These are phyloP conservation scores for Pitta sordida DNA, from an alignment of 2,113 vertebrate species.

Conservation along the genomic window DNA sequence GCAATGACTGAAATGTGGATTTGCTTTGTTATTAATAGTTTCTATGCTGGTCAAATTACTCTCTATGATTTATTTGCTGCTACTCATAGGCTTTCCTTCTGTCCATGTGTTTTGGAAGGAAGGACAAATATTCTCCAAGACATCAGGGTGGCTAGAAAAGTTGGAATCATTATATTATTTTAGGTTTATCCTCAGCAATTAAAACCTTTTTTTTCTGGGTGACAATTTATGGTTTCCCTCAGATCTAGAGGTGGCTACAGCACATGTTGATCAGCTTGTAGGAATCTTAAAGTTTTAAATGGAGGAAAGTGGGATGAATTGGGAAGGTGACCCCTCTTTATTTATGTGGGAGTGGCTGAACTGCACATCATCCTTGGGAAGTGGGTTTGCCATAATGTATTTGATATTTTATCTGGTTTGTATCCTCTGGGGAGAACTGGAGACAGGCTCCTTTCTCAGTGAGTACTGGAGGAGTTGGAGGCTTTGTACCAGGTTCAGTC, in stretches of 20 bases:
- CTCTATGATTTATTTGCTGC: background rate
- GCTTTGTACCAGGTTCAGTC: background rate
- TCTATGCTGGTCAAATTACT: background rate
- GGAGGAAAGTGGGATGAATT: background rate
- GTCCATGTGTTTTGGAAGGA: background rate
- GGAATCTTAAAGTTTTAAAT: background rate
- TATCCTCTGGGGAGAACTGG: background rate
- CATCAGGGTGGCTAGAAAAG: background rate
- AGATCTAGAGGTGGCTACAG: background rate
- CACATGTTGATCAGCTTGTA: background rate
- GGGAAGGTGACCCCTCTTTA: background rate
- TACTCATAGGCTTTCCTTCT: background rate
- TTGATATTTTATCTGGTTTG: background rate
- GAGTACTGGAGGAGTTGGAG: background rate
- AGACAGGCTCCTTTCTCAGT: background rate
- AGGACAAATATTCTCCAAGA: background rate
- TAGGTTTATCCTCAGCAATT: background rate
- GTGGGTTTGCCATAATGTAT: background rate
- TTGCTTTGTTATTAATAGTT: background rate
- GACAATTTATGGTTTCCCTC: background rate
- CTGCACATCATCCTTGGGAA: background rate
- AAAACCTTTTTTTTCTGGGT: background rate
- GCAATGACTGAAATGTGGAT: background rate
- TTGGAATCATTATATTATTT: background rate
- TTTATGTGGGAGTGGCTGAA: background rate